phyloP scores from a whole-genome alignment of 2,113 vertebrate species.

The Python bivittatus region DNA sequence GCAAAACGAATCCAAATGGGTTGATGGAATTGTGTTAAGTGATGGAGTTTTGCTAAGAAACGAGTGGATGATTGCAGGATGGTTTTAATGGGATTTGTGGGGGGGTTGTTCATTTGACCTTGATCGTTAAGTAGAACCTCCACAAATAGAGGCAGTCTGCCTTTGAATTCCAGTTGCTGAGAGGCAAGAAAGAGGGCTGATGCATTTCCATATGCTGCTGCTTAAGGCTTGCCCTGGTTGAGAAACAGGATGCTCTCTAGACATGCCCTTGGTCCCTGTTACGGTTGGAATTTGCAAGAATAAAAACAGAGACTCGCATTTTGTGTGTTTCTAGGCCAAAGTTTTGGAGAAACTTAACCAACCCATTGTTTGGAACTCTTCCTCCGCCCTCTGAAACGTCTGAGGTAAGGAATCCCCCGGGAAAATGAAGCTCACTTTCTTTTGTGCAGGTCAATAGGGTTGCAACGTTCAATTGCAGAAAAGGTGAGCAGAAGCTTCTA shows the following conservation, averaged over 20 bases:
- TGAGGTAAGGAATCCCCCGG: constrained; percentile 77
- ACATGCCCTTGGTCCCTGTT: background rate
- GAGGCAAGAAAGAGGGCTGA: background rate
- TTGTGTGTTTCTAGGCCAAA: constrained; percentile 78
- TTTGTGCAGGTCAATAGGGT: background rate
- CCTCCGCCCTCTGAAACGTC: constrained; percentile 86
- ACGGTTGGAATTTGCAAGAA: background rate
- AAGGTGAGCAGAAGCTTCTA: background rate
- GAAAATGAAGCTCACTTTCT: background rate
- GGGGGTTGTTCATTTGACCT: background rate
- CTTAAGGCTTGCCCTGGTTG: background rate
- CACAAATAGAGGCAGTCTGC: background rate
- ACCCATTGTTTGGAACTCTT: constrained; percentile 88
- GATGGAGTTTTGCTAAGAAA: no score
- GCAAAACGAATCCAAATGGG: no score
- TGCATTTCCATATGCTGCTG: no score
- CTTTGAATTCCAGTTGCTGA: background rate
- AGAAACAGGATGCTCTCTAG: background rate
- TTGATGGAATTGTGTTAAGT: no score
- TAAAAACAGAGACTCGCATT: background rate
- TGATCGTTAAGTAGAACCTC: background rate
- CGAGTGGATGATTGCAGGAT: background rate
- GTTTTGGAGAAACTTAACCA: constrained; percentile 96
- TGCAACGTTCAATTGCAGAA: background rate
- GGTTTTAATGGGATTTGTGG: background rate